A percentile compares a stretch with the other conserved stretches of the same genome.
Conservation (phyloP, 2,888 invertebrate genomes). For the Orchesellides sinensis region DNA sequence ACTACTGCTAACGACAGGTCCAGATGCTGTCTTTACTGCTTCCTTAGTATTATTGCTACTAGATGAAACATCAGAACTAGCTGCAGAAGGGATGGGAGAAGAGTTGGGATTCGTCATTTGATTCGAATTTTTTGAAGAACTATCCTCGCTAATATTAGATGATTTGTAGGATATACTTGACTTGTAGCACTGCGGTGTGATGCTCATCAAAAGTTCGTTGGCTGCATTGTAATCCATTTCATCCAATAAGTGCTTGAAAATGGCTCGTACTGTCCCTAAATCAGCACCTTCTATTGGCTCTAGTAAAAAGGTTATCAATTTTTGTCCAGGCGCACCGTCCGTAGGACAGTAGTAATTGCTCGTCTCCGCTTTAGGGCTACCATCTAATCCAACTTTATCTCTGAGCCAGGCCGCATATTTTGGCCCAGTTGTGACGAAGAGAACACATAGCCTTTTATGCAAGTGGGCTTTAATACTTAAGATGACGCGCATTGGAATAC, state of each 20-base stretch:
- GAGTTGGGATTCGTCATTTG: neutral
- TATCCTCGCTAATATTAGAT: too few relatives aligned
- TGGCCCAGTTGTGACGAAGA: conserved; percentile 87
- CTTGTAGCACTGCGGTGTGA: conserved; percentile 29
- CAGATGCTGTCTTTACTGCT: too few relatives aligned
- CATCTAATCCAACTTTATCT: conserved; percentile 84
- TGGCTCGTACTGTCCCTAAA: conserved; percentile 81
- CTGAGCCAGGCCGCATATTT: conserved; percentile 84
- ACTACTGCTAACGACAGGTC: too few relatives aligned
- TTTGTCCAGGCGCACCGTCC: conserved; percentile 79
- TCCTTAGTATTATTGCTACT: neutral
- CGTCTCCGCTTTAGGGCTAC: conserved; percentile 76
- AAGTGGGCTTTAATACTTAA: conserved; percentile 88
- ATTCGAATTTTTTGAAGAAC: too few relatives aligned
- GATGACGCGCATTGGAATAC: conserved; percentile 84
- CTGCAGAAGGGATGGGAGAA: neutral
- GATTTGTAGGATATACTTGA: conserved; percentile 8
- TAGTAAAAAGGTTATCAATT: conserved; percentile 87
- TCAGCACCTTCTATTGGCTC: conserved; percentile 83
- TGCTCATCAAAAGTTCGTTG: conserved; percentile 85
- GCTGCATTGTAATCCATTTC: conserved; percentile 87
- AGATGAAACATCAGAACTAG: neutral
- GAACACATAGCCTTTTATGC: conserved; percentile 85
- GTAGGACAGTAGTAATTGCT: conserved; percentile 79
- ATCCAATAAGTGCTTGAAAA: conserved; percentile 81